A percentile compares a stretch with the other conserved stretches of the same genome.
Conservation (phyloP, 1,140 invertebrate genomes). For the Apis dorsata region DNA sequence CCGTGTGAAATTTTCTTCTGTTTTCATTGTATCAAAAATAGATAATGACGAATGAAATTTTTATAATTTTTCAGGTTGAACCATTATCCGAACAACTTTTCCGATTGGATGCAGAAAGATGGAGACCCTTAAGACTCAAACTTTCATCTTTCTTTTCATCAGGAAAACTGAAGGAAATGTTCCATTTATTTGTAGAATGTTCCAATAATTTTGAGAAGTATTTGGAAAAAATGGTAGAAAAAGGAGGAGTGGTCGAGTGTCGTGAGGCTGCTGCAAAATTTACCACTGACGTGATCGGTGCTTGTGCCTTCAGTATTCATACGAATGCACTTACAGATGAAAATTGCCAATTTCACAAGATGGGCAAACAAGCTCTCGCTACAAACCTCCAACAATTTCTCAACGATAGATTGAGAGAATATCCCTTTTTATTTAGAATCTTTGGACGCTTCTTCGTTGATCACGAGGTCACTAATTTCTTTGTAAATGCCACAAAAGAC, state of each 20-base stretch:
- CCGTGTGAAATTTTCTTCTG: no score
- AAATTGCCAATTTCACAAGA: conserved; percentile 76
- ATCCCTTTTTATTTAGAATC: conserved; percentile 60
- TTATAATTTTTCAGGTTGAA: conserved; percentile 40
- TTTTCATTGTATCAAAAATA: background rate
- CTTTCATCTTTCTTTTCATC: conserved; percentile 48
- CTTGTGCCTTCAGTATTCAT: conserved; percentile 81
- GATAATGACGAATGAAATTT: background rate
- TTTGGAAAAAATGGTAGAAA: conserved; percentile 49
- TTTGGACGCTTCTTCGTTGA: conserved; percentile 60
- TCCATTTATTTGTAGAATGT: conserved; percentile 71
- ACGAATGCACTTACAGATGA: conserved; percentile 78
- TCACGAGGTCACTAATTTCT: conserved; percentile 77
- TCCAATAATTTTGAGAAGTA: conserved; percentile 72
- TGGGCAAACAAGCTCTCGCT: conserved; percentile 67
- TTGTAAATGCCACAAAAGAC: conserved; percentile 74
- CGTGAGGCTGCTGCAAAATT: conserved; percentile 78
- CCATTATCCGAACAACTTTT: conserved; percentile 54
- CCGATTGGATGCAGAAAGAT: conserved; percentile 61
- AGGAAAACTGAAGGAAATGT: conserved; percentile 61
- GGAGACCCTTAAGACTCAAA: conserved; percentile 51
- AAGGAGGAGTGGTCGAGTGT: conserved; percentile 75
- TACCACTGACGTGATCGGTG: conserved; percentile 81
- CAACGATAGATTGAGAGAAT: conserved; percentile 60
- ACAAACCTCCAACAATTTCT: background rate